Conservation (phyloP, 1,140 invertebrate species). For the Euschistus heros region DNA sequence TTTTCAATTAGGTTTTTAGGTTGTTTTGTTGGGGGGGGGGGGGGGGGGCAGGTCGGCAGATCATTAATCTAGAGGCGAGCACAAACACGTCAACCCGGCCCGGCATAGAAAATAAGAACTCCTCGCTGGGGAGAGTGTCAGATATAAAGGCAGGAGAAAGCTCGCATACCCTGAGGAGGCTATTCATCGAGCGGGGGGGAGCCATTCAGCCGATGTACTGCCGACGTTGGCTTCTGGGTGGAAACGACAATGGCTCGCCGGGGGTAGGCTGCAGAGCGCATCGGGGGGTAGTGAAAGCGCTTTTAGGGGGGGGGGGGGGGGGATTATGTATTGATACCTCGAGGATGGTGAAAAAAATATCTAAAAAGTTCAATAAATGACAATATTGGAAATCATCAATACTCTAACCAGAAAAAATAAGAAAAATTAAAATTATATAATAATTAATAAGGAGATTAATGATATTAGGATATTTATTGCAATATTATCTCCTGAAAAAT, state of each 20-base stretch:
- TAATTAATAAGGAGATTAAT: no score
- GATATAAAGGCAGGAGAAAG: conserved; percentile 23
- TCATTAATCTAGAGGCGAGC: conserved; percentile 21
- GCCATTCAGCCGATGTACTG: no score
- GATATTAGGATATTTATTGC: no score
- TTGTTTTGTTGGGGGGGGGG: conserved; percentile 21
- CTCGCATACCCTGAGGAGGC: conserved; percentile 24
- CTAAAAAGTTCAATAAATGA: no score
- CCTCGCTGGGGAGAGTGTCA: conserved; percentile 18
- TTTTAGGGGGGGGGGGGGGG: no score
- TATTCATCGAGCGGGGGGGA: neutral
- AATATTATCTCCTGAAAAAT: no score
- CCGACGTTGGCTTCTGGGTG: conserved; percentile 16
- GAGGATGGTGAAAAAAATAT: no score
- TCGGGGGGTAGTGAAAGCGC: no score
- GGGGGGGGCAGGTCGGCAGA: conserved; percentile 3
- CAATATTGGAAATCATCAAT: no score
- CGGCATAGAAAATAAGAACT: conserved; percentile 25
- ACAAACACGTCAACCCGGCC: conserved; percentile 22
- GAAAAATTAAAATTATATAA: no score
- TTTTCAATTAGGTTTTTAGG: conserved; percentile 26
- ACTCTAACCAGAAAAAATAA: no score
- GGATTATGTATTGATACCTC: no score
- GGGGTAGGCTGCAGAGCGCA: neutral
- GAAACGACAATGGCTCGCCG: conserved; percentile 8